Evolutionary conservation across 2,113 vertebrate genomes (phyloP), one percentile per base, ranked within the genome.

Genomic region (Ciconia boyciana): DNA sequence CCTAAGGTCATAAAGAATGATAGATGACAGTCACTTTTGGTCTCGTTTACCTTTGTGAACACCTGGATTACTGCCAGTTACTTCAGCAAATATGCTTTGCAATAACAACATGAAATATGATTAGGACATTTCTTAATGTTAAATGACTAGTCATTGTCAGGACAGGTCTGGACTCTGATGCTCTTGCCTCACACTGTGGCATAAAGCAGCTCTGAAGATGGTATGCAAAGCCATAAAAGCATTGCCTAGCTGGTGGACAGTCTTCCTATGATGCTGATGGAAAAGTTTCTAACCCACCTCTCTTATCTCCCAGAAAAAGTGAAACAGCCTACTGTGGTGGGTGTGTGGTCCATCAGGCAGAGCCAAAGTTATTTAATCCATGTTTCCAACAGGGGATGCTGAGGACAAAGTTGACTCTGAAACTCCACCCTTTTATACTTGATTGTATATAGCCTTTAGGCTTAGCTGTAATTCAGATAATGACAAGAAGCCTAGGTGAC

Each of bases 321-420:
- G 36, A 36, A 66, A 6, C 14, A 75, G 14, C 7, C 0, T 7
- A 0, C 10, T 46, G 39, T 58, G 31, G 21, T 58, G 32, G 14
- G 16, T 22, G 43, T 71, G 34, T 51, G 25, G 10, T 76, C 13
- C 29, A 16, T 69, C 26, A 75, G 39, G 18, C 7, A 87, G 21
- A 77, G 11, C 3, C 7, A 28, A 36, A 85, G 13, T 34, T 25
- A 29, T 48, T 72, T 61, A 57, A 58, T 1, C 8, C 2, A 12
- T 41, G 7, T 77, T 87, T 93, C 43, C 28, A 69, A 28, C 2
- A 28, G 13, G 18, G 3, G 46, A 65, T 25, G 8, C 13, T 62
- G 25, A 75, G 7, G 14, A 76, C 29, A 64, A 75, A 41, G 5
- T 24, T 34, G 6, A 28, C 25, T 70, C 31, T 70, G 36, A 78